Evolutionary conservation across 2,797 vertebrate species (phyloP).

Genomic region (Lepilemur ruficaudatus): DNA sequence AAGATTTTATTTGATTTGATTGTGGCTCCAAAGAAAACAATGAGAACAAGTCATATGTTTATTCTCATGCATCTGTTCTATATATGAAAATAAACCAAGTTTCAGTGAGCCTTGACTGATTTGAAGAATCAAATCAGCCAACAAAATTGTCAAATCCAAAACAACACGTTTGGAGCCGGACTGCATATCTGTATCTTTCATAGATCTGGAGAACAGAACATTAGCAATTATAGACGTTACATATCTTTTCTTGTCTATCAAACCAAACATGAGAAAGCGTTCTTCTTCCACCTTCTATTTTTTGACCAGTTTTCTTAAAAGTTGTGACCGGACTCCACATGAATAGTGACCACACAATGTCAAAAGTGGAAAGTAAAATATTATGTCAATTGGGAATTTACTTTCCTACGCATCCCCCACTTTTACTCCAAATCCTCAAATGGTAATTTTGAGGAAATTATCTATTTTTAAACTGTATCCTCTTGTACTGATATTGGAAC

Average conservation of each 20-base stretch:
- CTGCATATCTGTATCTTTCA: background rate
- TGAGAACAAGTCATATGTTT: background rate
- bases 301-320: background rate
- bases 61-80: conserved; percentile 1
- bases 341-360: background rate
- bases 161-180: background rate
- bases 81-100: background rate
- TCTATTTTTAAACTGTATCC: background rate
- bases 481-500: background rate
- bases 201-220: background rate
- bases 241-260: background rate
- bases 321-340: background rate
- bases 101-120: conserved; percentile 1
- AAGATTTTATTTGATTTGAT: conserved; percentile 39
- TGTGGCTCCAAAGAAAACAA: background rate
- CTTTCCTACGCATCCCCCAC: background rate
- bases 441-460: background rate
- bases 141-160: conserved; percentile 4
- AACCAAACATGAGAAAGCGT: conserved; percentile 1
- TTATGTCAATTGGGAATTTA: background rate
- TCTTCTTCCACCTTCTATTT: background rate
- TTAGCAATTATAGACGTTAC: background rate
- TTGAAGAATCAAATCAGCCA: background rate
- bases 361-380: conserved; percentile 8
- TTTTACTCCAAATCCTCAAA: background rate